Percentiles rank a stretch among this genome's conserved stretches.
phyloP scores from a whole-genome alignment of 2,797 vertebrate genomes.

The Phrynocephalus vlangalii region DNA sequence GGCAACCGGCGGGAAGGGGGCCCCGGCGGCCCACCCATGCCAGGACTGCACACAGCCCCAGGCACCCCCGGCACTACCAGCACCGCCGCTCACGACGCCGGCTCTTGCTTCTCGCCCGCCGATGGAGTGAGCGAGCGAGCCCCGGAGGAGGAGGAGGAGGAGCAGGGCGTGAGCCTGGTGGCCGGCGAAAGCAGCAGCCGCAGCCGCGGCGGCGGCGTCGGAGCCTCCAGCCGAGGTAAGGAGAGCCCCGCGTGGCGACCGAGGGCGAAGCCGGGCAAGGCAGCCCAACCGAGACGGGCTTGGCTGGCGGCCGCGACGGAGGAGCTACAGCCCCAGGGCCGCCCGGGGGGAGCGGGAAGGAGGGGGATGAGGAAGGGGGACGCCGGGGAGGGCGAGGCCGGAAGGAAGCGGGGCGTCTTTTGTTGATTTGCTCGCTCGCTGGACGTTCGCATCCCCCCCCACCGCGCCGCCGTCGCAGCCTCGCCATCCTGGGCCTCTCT shows the following conservation, averaged over 20 bases:
- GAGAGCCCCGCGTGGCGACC: too few species aligned
- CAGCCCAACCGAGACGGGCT: too few species aligned
- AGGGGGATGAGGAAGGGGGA: fast-evolving
- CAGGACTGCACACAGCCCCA: slow-evolving; percentile 26
- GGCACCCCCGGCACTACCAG: not conserved
- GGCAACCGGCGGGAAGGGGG: not conserved
- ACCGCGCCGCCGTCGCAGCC: too few species aligned
- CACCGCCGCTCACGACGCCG: not conserved
- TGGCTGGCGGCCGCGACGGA: not conserved
- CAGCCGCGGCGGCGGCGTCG: too few species aligned
- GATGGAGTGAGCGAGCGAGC: slow-evolving; percentile 26
- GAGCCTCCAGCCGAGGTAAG: slow-evolving; percentile 36
- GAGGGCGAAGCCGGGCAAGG: not conserved
- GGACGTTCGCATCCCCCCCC: too few species aligned
- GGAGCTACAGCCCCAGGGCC: not conserved
- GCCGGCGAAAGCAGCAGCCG: not conserved
- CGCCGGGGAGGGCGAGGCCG: not conserved
- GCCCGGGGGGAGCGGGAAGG: not conserved
- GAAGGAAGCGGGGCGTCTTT: too few species aligned
- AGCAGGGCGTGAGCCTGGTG: slow-evolving; percentile 22
- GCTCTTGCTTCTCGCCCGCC: slow-evolving; percentile 21
- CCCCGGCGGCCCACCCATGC: slow-evolving; percentile 21
- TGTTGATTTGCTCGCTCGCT: too few species aligned
- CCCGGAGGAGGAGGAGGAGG: not conserved
- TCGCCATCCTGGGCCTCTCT: too few species aligned